phyloP scores from a whole-genome alignment of 2,888 invertebrate genomes.

The Drosophila bunnanda region DNA sequence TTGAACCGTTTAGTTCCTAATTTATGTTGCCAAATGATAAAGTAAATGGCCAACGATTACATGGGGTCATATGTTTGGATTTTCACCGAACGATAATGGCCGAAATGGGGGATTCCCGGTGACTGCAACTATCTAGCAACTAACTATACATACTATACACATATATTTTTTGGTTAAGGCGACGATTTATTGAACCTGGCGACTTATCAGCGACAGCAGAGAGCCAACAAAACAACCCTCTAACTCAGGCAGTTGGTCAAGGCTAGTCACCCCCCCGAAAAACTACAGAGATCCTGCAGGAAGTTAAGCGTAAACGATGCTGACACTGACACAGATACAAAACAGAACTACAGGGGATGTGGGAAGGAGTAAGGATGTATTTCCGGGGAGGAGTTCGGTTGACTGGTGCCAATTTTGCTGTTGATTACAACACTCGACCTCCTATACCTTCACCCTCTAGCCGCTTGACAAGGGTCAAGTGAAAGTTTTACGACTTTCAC shows the following conservation, averaged over 20 bases:
- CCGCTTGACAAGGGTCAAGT: slow-evolving; percentile 71
- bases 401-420: slow-evolving; percentile 74
- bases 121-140: slow-evolving; percentile 46
- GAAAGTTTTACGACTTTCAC: slow-evolving; percentile 68
- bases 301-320: slow-evolving; percentile 66
- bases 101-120: slow-evolving; percentile 21
- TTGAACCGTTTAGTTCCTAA: slow-evolving; percentile 29
- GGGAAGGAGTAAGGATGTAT: not conserved
- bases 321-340: slow-evolving; percentile 59
- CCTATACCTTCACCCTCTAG: slow-evolving; percentile 6
- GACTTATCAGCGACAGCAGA: slow-evolving; percentile 44
- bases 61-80: slow-evolving; percentile 42
- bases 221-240: slow-evolving; percentile 58
- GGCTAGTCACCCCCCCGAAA: slow-evolving; percentile 28
- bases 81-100: slow-evolving; percentile 44
- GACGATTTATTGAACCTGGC: slow-evolving; percentile 61
- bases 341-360: slow-evolving; percentile 7
- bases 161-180: slow-evolving; percentile 48
- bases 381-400: slow-evolving; percentile 22
- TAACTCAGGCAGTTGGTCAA: slow-evolving; percentile 65
- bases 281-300: slow-evolving; percentile 24
- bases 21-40: slow-evolving; percentile 65
- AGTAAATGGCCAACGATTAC: slow-evolving; percentile 52
- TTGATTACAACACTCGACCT: slow-evolving; percentile 65
- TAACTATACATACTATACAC: slow-evolving; percentile 2